Evolutionary conservation across 1,140 invertebrate species (phyloP).

Genomic region (Lepidurus packardi): DNA sequence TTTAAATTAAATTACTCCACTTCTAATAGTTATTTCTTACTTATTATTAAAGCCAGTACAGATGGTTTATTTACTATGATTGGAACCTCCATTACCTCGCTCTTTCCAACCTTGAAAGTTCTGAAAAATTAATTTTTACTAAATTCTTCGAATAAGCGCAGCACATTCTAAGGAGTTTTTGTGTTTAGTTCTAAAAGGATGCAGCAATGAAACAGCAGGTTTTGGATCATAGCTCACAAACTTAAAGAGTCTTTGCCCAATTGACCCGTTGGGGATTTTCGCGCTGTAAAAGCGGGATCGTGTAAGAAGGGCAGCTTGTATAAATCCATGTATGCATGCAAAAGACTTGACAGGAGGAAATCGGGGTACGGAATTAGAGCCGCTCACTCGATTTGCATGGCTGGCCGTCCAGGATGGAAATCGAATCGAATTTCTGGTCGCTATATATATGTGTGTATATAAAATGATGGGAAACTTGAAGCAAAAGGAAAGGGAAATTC

Average conservation of each 20-base stretch:
- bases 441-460: background rate
- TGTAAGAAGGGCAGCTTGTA: background rate
- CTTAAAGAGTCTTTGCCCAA: background rate
- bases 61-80: too few species aligned
- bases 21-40: too few species aligned
- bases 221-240: too few species aligned
- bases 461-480: background rate
- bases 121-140: too few species aligned
- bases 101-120: too few species aligned
- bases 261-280: background rate
- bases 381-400: background rate
- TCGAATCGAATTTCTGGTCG: background rate
- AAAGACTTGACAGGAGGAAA: background rate
- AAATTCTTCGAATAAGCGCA: too few species aligned
- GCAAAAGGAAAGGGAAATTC: background rate
- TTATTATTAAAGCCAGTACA: too few species aligned
- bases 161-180: too few species aligned
- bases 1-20: too few species aligned
- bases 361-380: slow-evolving; percentile 1
- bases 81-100: too few species aligned
- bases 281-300: background rate
- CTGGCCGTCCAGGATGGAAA: background rate
- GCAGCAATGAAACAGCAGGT: too few species aligned
- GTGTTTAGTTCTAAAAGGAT: too few species aligned
- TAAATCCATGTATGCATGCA: background rate